Evolutionary conservation across 2,888 invertebrate genomes (phyloP), one percentile per base, ranked within the genome.

Genomic region (Pseudoips prasinana): DNA sequence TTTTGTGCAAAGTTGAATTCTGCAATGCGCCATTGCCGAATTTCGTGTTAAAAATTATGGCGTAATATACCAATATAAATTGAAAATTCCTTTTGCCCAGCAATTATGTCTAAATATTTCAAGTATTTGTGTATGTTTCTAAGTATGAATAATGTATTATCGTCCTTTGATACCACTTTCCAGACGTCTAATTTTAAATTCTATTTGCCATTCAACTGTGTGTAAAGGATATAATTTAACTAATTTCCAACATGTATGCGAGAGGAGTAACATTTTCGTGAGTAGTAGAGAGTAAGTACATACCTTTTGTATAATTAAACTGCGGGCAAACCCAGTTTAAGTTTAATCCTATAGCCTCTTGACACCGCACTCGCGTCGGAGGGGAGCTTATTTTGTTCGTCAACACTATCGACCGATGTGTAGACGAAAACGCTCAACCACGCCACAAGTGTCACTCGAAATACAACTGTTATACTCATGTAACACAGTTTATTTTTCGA

Each of bases 301-400:
- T 81, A 82, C 84, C 79, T 85, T 86, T 84, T 84, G 85, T 85
- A 84, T 86, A 86, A 87, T 86, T 87, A 84, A 86, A 84, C 79
- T 83, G 79, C 72, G 78, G 84, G 77, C 76, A 79, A 84, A 84
- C 81, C 82, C 76, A 81, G 84, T 87, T 84, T 82, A 82, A 86
- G 86, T 87, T 86, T 85, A 87, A 87, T 88, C 86, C 84, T 84
- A 81, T 84, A 85, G 84, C 87, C 85, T 86, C 86, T 87, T 88
- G 87, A 88, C 86, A 84, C 83, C 82, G 72, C 81, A 73, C 82
- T 76, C 73, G 73, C 73, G 65, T 73, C 69, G 53, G 62, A 72
- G 80, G 81, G 81, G 76, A 83, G 84, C 79, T 85, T 87, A 87
- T 88, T 86, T 84, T 83, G 84, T 86, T 81, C 82, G 83, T 83